Conservation (phyloP, 92 coral and sea anemone genomes). For the Palythoa grandiflora region DNA sequence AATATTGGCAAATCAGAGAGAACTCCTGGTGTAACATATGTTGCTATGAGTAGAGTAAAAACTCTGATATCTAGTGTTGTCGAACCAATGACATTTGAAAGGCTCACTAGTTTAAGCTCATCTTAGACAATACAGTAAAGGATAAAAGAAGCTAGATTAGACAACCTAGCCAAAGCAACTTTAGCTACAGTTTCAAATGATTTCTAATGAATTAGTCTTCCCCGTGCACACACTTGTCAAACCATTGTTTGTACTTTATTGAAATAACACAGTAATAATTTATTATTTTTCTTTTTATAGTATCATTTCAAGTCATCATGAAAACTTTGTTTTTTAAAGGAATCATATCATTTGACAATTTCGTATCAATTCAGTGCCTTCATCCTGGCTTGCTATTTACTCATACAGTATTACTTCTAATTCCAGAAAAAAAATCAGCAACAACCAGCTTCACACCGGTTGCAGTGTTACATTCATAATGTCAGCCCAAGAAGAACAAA, state of each 20-base stretch:
- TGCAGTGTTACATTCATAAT: slow-evolving; percentile 52
- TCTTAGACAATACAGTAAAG: slow-evolving; percentile 49
- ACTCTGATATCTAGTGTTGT: slow-evolving; percentile 18
- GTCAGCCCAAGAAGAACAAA: slow-evolving; percentile 50
- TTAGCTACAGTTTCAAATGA: slow-evolving; percentile 17
- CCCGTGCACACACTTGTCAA: slow-evolving; percentile 29
- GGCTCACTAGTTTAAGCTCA: slow-evolving; percentile 39
- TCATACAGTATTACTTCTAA: slow-evolving; percentile 34
- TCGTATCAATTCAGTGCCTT: slow-evolving; percentile 5
- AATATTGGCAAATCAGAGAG: slow-evolving; percentile 26
- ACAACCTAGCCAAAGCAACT: slow-evolving; percentile 53
- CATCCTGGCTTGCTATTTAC: slow-evolving; percentile 13
- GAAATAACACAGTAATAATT: slow-evolving; percentile 33
- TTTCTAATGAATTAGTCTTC: slow-evolving; percentile 18
- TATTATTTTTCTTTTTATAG: slow-evolving; percentile 5
- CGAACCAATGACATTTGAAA: slow-evolving; percentile 31
- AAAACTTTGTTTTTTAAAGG: slow-evolving; percentile 32
- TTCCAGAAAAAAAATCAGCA: slow-evolving; percentile 50
- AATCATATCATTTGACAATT: slow-evolving; percentile 24
- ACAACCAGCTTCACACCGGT: slow-evolving; percentile 40
- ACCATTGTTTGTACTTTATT: slow-evolving; percentile 31
- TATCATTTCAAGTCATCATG: slow-evolving; percentile 42
- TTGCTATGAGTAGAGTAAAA: slow-evolving; percentile 32
- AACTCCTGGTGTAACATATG: slow-evolving; percentile 42
- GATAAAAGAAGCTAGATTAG: slow-evolving; percentile 46